phyloP scores from a whole-genome alignment of 2,113 vertebrate species.

The Rhombomys opimus region DNA sequence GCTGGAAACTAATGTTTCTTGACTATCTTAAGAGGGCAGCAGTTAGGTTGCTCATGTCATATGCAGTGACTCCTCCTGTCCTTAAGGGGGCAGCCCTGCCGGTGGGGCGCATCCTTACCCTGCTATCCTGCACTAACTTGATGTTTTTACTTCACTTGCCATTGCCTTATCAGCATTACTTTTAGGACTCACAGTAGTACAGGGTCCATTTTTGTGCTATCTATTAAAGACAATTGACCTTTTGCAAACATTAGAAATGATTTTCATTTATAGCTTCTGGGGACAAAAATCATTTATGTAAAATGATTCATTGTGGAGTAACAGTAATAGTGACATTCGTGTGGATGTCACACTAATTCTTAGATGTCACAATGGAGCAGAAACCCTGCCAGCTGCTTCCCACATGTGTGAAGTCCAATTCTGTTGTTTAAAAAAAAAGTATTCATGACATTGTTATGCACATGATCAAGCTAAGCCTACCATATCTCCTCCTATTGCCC shows the following conservation, averaged over 20 bases:
- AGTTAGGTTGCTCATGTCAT: not conserved
- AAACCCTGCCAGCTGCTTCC: not conserved
- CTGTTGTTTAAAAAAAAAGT: not conserved
- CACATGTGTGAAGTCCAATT: not conserved
- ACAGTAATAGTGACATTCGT: not conserved
- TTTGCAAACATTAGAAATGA: conserved; percentile 14
- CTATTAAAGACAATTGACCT: not conserved
- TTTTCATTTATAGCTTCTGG: not conserved
- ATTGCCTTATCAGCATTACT: not conserved
- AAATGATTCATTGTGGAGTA: not conserved
- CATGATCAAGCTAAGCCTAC: not conserved
- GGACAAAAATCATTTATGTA: not conserved
- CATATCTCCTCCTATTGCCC: not conserved
- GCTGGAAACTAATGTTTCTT: not conserved
- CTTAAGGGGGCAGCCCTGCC: not conserved
- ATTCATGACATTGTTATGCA: not conserved
- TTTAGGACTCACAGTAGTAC: not conserved
- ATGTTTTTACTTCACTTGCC: not conserved
- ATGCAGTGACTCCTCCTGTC: not conserved
- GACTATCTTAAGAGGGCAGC: not conserved
- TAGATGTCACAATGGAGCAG: not conserved
- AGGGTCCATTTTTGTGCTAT: not conserved
- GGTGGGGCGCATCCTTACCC: not conserved
- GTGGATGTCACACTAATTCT: not conserved
- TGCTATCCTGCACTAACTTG: not conserved